Evolutionary conservation across 2,888 invertebrate species (phyloP).

Genomic region (Nysson spinosus): DNA sequence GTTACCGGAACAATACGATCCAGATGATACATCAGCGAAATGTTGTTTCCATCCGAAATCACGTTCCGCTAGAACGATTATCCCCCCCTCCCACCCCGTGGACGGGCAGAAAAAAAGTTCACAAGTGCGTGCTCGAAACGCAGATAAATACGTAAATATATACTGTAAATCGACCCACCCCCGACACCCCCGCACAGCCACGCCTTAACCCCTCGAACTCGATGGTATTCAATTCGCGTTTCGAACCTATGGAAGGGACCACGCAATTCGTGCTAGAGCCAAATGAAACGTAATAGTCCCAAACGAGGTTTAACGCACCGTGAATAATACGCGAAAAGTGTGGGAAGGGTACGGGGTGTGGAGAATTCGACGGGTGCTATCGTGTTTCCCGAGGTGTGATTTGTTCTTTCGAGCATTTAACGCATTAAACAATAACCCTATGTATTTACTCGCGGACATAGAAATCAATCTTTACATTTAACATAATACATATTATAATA

Average conservation of each 20-base stretch:
- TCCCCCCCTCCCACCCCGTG: constrained; percentile 4
- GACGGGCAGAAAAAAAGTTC: neutral
- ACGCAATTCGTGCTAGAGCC: constrained; percentile 49
- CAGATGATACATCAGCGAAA: constrained; percentile 18
- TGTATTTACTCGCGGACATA: too few relatives aligned
- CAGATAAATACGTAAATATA: constrained; percentile 32
- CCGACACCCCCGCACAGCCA: neutral
- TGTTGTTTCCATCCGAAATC: constrained; percentile 43
- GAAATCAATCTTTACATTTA: too few relatives aligned
- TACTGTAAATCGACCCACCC: too few relatives aligned
- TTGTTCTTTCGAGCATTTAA: constrained; percentile 45
- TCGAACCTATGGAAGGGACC: constrained; percentile 45
- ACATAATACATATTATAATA: too few relatives aligned
- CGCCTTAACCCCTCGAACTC: too few relatives aligned
- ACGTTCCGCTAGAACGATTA: constrained; percentile 34
- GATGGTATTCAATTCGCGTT: constrained; percentile 51
- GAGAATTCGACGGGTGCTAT: constrained; percentile 23
- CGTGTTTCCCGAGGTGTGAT: constrained; percentile 45
- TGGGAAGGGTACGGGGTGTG: constrained; percentile 18
- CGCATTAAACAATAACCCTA: constrained; percentile 28
- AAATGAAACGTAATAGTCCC: constrained; percentile 70
- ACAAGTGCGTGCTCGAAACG: constrained; percentile 6
- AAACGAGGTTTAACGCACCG: constrained; percentile 72
- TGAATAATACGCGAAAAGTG: constrained; percentile 65
- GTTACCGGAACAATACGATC: neutral